Evolutionary conservation across 37 sponge, comb jelly and placozoan genomes (phyloP).

Genomic region (Amphimedon queenslandica): DNA sequence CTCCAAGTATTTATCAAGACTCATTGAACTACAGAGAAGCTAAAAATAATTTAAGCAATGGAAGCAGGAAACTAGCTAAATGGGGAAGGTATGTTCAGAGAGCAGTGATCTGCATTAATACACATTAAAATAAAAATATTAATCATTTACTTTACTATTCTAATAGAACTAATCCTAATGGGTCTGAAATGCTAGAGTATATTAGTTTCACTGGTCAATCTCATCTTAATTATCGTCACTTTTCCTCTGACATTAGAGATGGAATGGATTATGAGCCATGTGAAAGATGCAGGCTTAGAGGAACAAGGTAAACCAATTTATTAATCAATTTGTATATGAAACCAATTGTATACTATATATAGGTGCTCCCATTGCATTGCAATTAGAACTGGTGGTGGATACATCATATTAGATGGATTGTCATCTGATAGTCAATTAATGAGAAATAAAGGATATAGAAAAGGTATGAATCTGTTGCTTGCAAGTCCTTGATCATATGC

Average conservation of each 20-base stretch:
- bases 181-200: slow-evolving; percentile 17
- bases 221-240: neutral
- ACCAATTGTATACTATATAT: too few species aligned
- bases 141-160: neutral
- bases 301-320: slow-evolving; percentile 18
- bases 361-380: slow-evolving; percentile 58
- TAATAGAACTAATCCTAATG: neutral
- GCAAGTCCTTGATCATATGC: too few species aligned
- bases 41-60: too few species aligned
- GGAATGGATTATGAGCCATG: slow-evolving; percentile 39
- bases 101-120: too few species aligned
- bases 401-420: slow-evolving; percentile 71
- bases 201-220: slow-evolving; percentile 54
- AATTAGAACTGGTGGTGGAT: slow-evolving; percentile 77
- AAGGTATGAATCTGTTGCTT: neutral
- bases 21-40: neutral
- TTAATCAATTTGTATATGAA: too few species aligned
- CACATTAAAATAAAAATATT: too few species aligned
- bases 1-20: too few species aligned
- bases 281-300: slow-evolving; percentile 54
- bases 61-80: too few species aligned
- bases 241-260: slow-evolving; percentile 24
- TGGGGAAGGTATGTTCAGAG: too few species aligned
- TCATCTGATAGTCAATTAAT: neutral
- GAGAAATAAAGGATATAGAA: neutral